Conservation (phyloP, 2,113 vertebrate genomes). For the Phocoena sinus region DNA sequence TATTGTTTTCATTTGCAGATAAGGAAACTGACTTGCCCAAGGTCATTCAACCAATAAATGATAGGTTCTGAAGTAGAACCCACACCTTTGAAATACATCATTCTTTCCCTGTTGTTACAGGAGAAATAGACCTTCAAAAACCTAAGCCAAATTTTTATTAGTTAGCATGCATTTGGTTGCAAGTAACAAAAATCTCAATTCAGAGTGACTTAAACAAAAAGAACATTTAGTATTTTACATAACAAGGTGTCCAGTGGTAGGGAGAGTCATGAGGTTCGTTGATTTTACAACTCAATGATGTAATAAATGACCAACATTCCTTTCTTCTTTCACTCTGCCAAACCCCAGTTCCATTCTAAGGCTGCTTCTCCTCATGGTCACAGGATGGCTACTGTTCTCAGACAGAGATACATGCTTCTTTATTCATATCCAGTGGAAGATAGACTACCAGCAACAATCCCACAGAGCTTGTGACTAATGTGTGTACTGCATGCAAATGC, state of each 20-base stretch:
- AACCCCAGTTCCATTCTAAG: constrained; percentile 6
- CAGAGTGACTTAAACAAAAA: constrained; percentile 3
- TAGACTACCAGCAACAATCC: not conserved
- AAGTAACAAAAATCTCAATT: not conserved
- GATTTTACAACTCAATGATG: not conserved
- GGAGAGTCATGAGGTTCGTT: not conserved
- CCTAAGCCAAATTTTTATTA: not conserved
- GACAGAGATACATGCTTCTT: not conserved
- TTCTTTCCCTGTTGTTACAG: not conserved
- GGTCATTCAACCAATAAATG: not conserved
- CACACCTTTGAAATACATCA: not conserved
- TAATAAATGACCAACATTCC: not conserved
- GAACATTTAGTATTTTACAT: not conserved
- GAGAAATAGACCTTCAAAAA: not conserved
- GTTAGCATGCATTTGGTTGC: not conserved
- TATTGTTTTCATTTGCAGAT: not conserved
- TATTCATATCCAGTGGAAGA: not conserved
- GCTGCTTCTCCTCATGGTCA: not conserved
- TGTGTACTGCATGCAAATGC: not conserved
- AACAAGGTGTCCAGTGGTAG: not conserved
- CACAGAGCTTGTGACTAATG: not conserved
- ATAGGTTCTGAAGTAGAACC: not conserved
- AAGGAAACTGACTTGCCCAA: not conserved
- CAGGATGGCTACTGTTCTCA: not conserved
- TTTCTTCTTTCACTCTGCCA: not conserved